Conservation (phyloP, 2,888 invertebrate genomes). For the Theretra japonica region DNA sequence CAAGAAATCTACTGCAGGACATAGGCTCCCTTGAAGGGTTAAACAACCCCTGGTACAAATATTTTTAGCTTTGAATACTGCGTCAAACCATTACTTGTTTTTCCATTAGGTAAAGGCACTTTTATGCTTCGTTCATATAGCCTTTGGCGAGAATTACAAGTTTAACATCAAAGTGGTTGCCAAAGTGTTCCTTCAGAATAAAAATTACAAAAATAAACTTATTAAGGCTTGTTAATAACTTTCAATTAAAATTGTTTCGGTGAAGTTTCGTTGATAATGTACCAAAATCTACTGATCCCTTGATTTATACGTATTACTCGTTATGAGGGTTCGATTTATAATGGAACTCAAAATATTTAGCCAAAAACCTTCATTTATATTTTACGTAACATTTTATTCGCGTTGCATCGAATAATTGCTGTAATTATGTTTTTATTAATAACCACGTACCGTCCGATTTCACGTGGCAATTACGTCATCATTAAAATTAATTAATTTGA, state of each 20-base stretch:
- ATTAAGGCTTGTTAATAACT: constrained; percentile 3
- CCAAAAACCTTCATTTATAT: background rate
- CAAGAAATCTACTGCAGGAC: too few species aligned
- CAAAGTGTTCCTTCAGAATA: constrained; percentile 6
- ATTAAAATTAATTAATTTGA: too few species aligned
- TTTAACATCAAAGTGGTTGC: constrained; percentile 3
- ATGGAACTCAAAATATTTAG: background rate
- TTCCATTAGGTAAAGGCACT: background rate
- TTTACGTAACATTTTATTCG: background rate
- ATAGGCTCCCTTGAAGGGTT: too few species aligned
- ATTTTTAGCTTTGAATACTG: too few species aligned
- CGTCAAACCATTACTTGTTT: background rate
- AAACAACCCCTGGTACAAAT: too few species aligned
- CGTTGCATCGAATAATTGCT: background rate
- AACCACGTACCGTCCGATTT: background rate
- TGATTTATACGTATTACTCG: background rate
- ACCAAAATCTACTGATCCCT: background rate
- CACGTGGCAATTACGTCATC: background rate
- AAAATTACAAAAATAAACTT: background rate
- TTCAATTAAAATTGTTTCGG: constrained; percentile 2
- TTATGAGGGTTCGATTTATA: background rate
- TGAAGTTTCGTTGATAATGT: background rate
- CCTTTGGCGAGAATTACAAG: background rate
- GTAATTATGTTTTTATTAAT: background rate
- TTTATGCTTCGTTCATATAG: background rate